Evolutionary conservation across 2,797 vertebrate genomes (phyloP), one percentile per base, ranked within the genome.

Genomic region (Urocyon cinereoargenteus): DNA sequence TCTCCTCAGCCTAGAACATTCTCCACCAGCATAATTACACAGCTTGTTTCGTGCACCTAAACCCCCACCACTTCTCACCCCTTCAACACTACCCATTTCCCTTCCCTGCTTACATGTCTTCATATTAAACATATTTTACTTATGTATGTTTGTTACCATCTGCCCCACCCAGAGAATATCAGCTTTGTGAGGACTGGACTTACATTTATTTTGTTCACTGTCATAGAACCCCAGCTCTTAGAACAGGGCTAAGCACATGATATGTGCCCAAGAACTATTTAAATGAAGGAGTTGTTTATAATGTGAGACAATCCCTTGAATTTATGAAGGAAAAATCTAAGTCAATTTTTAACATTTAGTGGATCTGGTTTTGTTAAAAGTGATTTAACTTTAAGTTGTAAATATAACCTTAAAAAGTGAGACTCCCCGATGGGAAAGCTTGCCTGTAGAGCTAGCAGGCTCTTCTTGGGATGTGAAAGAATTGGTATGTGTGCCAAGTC

Each of bases 361-460:
- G 51, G 81, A 18, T 88, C 40, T 34, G 6, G 6, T 72, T 94
- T 91, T 36, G 0, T 91, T 89, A 18, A 88, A 89, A 91, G 26
- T 15, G 1, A 72, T 64, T 66, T 55, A 86, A 77, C 31, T 78
- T 78, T 73, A 55, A 73, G 19, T 82, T 55, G 9, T 82, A 91
- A 94, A 59, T 94, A 59, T 0, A 55, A 49, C 49, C 40, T 90
- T 85, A n/a, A 24, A 55, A 26, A 36, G 2, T 57, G 51, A 91
- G 59, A 24, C 26, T 72, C 49, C 57, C 18, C 28, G 34, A 61
- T 85, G 75, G 70, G 40, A 78, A 59, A 75, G 14, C 7, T 62
- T 18, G 3, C n/a, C 19, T 31, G 6, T 11, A 11, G 0, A 15
- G 31, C 45, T 18, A 34, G 0, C 4, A 18, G 57, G 36, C 51